Evolutionary conservation across 1,140 invertebrate genomes (phyloP), one percentile per base, ranked within the genome.

Genomic region (Harlomillsia oculata): DNA sequence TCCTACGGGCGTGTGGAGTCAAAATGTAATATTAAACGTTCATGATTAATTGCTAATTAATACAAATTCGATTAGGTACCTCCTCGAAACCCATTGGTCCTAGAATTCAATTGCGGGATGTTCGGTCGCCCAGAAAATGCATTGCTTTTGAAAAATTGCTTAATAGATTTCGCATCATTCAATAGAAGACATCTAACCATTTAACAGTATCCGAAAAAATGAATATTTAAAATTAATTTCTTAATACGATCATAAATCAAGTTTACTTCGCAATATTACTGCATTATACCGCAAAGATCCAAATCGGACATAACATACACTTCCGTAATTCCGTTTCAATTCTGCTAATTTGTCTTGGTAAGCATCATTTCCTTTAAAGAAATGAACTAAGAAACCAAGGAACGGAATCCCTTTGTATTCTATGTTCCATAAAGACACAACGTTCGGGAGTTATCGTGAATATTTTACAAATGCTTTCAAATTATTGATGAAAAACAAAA

Each of bases 71-170:
- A 52, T 29, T n/a, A 23, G n/a, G 32, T 16, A 52, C 59, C 59
- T 56, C 53, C 59, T 13, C 25, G 16, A 13, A 45, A 28, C 14
- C 59, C 59, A 32, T 44, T 30, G 3, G 57, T 63, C 28, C 62
- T 46, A 16, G 28, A 6, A 45, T 39, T 9, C 3, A 60, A 40
- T 25, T 53, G 53, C 23, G n/a, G 34, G 13, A 60, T 21, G 34
- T 52, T 46, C 34, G 62, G 57, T 20, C 62, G 25, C 11, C 62
- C 62, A 40, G 53, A 53, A 20, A 59, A 63, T 20, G 30, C 25
- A 1, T 51, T 51, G 34, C 54, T 53, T 26, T 2, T 25, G 46
- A 45, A 63, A 5, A 57, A 57, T 53, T 59, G 57, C 11, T 43
- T 28, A 34, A 63, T 49, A 4, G 46, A 4, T 28, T 53, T 18